These are phyloP conservation scores for Ardeotis arabs DNA, from an alignment of 2,113 vertebrate species.

Conservation along the genomic window DNA sequence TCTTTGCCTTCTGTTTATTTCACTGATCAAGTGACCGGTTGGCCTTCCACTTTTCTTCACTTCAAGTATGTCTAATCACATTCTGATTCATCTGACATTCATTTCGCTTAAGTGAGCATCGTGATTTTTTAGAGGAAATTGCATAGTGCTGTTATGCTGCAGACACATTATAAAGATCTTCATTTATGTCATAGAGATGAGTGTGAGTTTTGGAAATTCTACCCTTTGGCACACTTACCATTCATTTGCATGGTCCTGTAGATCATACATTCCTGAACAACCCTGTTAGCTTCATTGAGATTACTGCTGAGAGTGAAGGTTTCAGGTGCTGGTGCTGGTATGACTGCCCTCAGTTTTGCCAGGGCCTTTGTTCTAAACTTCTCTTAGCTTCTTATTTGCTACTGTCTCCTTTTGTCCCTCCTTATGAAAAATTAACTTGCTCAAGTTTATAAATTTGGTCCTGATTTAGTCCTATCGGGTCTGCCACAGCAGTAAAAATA, in stretches of 20 bases:
- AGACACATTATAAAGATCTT: not conserved
- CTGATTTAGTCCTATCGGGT: not conserved
- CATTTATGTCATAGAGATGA: not conserved
- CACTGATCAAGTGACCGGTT: not conserved
- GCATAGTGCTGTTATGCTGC: not conserved
- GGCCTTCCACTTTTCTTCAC: not conserved
- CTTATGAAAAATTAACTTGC: not conserved
- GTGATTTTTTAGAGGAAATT: not conserved
- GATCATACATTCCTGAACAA: not conserved
- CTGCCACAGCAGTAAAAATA: not conserved
- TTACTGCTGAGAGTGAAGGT: not conserved
- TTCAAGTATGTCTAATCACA: not conserved
- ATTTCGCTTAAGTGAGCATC: not conserved
- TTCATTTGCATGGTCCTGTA: not conserved
- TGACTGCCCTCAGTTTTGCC: not conserved
- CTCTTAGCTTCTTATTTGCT: not conserved
- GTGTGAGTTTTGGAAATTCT: not conserved
- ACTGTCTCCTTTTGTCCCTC: not conserved
- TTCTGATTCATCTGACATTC: not conserved
- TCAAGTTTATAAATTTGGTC: not conserved
- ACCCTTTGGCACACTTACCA: not conserved
- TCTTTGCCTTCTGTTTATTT: not conserved
- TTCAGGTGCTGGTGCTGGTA: not conserved
- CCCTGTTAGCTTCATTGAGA: not conserved
- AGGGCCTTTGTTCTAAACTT: not conserved